Evolutionary conservation across 2,888 invertebrate species (phyloP), one percentile per base, ranked within the genome.

Genomic region (Synergus japonicus): DNA sequence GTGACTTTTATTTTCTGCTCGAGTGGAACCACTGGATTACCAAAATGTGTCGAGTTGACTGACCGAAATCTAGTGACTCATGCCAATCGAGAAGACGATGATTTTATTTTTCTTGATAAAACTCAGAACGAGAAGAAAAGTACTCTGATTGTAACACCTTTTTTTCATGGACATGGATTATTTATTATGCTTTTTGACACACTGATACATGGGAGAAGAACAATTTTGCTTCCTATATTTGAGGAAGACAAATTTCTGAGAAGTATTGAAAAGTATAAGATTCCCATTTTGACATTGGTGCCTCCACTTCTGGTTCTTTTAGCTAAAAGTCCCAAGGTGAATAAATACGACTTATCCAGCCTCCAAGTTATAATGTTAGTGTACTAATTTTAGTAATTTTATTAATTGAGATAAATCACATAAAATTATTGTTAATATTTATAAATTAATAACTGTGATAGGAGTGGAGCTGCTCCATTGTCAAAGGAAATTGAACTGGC

Each of bases 231-330:
- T 79, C 93, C 94, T 1, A 95, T 94, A 85, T 97, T 97, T 90
- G 95, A 96, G 66, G 95, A 96, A 54, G 94, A 95, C 85, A 91
- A 94, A 15, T 97, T 96, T 89, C 93, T 97, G 60, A 94, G 94
- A 84, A 94, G 95, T 0, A 95, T 97, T 85, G 94, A 96, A 86
- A 94, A 95, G 84, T 94, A 95, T 88, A 95, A 94, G 93, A 86
- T 88, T 69, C 65, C 87, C 76, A 78, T 82, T 54, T 82, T 88
- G 79, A 94, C 95, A 15, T 93, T 97, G 83, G 98, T 98, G 9
- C 98, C 98, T 0, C 97, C 98, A 1, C 93, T 98, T 46, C 94
- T 97, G 90, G 94, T 97, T 66, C 96, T 97, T 90, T 92, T 98
- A 82, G 96, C 96, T 0, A 97, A 97, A 91, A 95, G 96, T 90